Percentiles rank a stretch among this genome's conserved stretches.
These are phyloP conservation scores for Phasianus colchicus DNA, from an alignment of 2,113 vertebrate species.

Conservation along the genomic window DNA sequence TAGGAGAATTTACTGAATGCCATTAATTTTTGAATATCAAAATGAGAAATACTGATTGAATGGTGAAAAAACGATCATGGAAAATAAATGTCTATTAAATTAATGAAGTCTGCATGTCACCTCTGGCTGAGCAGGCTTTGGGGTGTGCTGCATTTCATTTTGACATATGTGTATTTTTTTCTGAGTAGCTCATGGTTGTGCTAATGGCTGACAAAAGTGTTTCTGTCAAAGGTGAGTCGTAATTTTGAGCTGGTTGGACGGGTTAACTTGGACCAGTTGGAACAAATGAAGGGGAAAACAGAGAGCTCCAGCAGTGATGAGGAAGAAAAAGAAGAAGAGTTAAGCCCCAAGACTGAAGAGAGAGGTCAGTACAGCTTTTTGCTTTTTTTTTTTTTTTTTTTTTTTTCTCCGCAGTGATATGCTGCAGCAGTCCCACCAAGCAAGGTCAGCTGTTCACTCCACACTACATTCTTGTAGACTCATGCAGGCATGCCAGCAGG, in stretches of 20 bases:
- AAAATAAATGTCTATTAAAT: background rate
- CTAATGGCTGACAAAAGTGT: background rate
- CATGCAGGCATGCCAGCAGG: background rate
- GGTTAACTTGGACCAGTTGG: conserved; percentile 96
- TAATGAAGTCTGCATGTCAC: background rate
- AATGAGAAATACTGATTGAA: background rate
- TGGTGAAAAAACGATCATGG: background rate
- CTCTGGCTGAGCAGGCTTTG: background rate
- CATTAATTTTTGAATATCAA: background rate
- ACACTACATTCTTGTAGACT: background rate
- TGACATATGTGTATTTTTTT: background rate
- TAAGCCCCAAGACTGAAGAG: conserved; percentile 77
- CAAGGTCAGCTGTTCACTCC: conserved; percentile 5
- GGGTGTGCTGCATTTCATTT: fast-evolving
- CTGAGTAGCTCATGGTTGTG: background rate
- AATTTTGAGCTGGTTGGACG: conserved; percentile 98
- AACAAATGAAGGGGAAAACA: conserved; percentile 89
- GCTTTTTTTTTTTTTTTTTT: background rate
- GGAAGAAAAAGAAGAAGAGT: conserved; percentile 83
- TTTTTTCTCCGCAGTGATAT: background rate
- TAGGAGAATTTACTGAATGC: fast-evolving
- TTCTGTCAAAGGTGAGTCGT: conserved; percentile 88
- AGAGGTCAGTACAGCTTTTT: conserved; percentile 73
- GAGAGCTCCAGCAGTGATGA: conserved; percentile 87
- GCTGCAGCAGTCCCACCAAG: background rate